Conservation (phyloP, 35 echinoderm and acorn worm genomes). For the Heliocidaris erythrogramma region DNA sequence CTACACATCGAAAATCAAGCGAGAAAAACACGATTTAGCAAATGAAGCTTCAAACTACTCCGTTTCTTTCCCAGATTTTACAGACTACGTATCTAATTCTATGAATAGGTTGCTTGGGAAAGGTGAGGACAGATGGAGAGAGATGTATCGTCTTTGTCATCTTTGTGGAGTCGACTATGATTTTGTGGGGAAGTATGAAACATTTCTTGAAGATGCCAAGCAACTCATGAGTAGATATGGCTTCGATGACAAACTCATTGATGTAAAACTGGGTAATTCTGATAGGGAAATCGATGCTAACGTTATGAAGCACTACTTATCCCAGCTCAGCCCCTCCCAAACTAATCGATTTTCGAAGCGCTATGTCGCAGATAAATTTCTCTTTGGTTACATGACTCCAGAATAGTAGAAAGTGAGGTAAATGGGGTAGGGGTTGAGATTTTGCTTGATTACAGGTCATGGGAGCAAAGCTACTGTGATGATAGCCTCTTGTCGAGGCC, state of each 20-base stretch:
- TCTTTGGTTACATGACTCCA: conserved; percentile 19
- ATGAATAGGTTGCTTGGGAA: not conserved
- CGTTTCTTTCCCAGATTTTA: conserved; percentile 5
- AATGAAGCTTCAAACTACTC: not conserved
- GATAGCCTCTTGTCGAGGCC: too few relatives aligned
- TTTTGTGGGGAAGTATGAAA: conserved; percentile 6
- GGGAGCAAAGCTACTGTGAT: too few relatives aligned
- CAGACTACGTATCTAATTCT: not conserved
- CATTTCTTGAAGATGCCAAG: not conserved
- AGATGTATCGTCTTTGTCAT: conserved; percentile 15
- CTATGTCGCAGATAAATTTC: conserved; percentile 14
- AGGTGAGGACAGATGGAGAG: conserved; percentile 28
- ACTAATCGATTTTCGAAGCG: not conserved
- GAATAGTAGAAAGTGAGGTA: not conserved
- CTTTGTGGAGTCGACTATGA: not conserved
- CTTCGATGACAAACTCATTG: not conserved
- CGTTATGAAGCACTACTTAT: not conserved
- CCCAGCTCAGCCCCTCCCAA: not conserved
- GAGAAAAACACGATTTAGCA: not conserved
- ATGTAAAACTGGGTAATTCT: not conserved
- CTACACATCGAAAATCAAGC: not conserved
- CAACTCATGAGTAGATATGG: not conserved
- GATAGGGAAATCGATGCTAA: not conserved
- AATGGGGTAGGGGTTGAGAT: too few relatives aligned
- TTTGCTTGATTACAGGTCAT: too few relatives aligned